Base-by-base conservation (phyloP, 1,140 invertebrate genomes). In the Trichoplusia ni region DNA sequence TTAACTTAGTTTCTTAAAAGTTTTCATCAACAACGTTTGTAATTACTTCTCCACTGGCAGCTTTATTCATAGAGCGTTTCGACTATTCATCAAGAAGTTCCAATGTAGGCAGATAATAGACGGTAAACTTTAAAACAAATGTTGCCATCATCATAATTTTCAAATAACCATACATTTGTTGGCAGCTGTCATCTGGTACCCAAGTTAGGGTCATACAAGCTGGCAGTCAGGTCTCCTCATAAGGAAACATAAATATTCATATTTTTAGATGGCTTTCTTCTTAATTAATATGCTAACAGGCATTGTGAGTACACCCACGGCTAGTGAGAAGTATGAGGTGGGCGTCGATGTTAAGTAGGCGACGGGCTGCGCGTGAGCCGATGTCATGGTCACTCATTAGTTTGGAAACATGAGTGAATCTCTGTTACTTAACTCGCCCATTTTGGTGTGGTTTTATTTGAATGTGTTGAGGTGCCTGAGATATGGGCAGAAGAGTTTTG, bases 271-370 rank as follows among this genome's bases (percentile, higher is more conserved):
- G 69, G 71, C 84, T 88, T 86, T 86, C 84, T 82, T 86, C 79
- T 84, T 85, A 89, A 89, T 89, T 89, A 89, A 82, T 81, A 86
- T 85, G 82, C 81, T 82, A 81, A 84, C 71, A 78, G 71, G 73
- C 83, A 86, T 84, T 84, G 85, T 88, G 73, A 76, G 80, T 73
- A 75, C 72, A 79, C 85, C 83, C 83, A 86, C 83, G 63, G 69
- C 29, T 69, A 64, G 68, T 66, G 69, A 79, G 74, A 70, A 75
- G 66, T 64, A 74, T 67, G 65, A 67, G 70, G 64, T 67, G 71
- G 67, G 67, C 67, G 75, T 75, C 73, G 71, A 72, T 38, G 69
- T 73, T 62, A 54, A 67, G 82, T 84, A 79, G 82, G 82, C 79
- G 77, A 72, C 58, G 53, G 59, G 67, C 62, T 69, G 70, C 64